Conservation (phyloP, 2,888 invertebrate species). For the Strigamia maritima region DNA sequence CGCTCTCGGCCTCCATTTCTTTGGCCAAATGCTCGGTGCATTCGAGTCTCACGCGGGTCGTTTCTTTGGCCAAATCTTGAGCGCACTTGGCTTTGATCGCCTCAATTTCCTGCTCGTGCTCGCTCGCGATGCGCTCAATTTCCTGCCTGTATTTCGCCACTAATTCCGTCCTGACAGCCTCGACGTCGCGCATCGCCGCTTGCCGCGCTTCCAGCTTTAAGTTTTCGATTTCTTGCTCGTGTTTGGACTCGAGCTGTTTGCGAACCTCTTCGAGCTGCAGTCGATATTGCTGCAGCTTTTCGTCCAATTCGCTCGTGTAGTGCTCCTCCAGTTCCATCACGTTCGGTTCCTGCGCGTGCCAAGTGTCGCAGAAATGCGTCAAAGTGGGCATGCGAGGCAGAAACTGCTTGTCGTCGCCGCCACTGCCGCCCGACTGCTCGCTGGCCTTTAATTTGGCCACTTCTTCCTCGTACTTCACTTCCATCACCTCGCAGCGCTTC, state of each 20-base stretch:
- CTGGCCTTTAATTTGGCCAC: neutral
- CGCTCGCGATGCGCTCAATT: conserved; percentile 13
- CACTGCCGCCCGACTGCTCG: neutral
- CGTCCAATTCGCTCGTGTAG: conserved; percentile 35
- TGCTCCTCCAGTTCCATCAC: conserved; percentile 38
- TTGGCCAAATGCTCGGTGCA: neutral
- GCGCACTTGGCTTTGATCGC: conserved; percentile 4
- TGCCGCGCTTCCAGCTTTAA: neutral
- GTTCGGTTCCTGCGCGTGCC: neutral
- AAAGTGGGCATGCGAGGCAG: conserved; percentile 14
- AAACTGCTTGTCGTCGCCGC: neutral
- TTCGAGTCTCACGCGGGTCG: conserved; percentile 10
- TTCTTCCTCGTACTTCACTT: conserved; percentile 35
- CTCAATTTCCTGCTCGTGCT: conserved; percentile 13
- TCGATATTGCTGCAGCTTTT: conserved; percentile 37
- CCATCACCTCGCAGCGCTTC: conserved; percentile 34
- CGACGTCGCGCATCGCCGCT: neutral
- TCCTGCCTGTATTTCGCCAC: neutral
- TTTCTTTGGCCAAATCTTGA: conserved; percentile 34
- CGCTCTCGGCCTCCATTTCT: conserved; percentile 35
- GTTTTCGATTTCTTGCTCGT: neutral
- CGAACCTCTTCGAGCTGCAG: conserved; percentile 37
- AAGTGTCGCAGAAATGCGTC: conserved; percentile 38
- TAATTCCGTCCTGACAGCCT: conserved; percentile 5
- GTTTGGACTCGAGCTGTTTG: conserved; percentile 28